Percentiles rank a stretch among this genome's conserved stretches.
Evolutionary conservation across 1,140 invertebrate genomes (phyloP).

Genomic region (Elymnias hypermnestra): DNA sequence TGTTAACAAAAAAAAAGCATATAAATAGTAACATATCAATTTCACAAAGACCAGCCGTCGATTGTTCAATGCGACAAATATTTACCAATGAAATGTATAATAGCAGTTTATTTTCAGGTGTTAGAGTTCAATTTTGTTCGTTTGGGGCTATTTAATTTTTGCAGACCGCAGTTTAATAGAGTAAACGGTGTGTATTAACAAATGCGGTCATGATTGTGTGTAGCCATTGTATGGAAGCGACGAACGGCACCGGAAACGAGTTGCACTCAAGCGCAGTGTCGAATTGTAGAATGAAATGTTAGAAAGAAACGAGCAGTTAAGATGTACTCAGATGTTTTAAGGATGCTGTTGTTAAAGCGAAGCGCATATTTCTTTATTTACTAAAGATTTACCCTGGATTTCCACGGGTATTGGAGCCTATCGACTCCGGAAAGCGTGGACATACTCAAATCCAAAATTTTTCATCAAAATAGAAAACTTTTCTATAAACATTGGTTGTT

Average conservation of each 20-base stretch:
- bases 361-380: no score
- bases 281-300: neutral
- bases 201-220: slow-evolving; percentile 5
- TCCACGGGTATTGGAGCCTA: no score
- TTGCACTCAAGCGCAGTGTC: slow-evolving; percentile 2
- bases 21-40: slow-evolving; percentile 14
- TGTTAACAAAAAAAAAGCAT: neutral
- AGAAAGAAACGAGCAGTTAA: no score
- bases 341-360: neutral
- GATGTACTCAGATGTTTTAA: no score
- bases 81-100: no score
- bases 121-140: no score
- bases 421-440: no score
- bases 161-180: slow-evolving; percentile 6
- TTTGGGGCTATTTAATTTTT: neutral
- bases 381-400: no score
- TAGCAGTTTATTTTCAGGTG: no score
- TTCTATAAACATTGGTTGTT: no score
- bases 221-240: neutral
- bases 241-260: neutral
- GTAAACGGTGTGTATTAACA: slow-evolving; percentile 4
- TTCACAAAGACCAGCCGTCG: slow-evolving; percentile 4
- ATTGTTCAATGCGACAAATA: neutral
- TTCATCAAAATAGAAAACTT: no score
- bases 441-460: no score